A percentile compares a stretch with the other conserved stretches of the same genome.
Evolutionary conservation across 2,888 invertebrate genomes (phyloP).

Genomic region (Pristionchus exspectatus): DNA sequence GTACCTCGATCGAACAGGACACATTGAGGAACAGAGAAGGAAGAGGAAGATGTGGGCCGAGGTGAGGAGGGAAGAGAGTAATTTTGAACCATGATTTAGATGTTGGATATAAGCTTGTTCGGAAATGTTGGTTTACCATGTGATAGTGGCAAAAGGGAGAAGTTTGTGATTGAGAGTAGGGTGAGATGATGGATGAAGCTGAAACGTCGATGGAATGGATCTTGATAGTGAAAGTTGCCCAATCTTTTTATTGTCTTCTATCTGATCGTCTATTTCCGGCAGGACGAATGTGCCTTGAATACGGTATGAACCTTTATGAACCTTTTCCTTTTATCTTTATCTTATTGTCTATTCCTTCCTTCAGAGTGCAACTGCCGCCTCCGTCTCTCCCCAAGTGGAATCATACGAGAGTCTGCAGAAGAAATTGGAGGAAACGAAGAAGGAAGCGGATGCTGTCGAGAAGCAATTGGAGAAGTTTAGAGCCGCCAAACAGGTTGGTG

Average conservation of each 20-base stretch:
- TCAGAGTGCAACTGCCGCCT: conserved; percentile 55
- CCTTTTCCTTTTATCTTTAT: background rate
- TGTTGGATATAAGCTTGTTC: background rate
- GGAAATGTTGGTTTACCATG: too few relatives aligned
- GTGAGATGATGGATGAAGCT: background rate
- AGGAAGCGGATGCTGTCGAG: conserved; percentile 62
- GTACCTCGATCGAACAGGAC: conserved; percentile 94
- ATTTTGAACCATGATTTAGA: background rate
- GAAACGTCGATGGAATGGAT: too few relatives aligned
- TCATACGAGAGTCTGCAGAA: conserved; percentile 65
- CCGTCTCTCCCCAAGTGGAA: conserved; percentile 58
- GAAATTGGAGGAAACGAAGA: conserved; percentile 62
- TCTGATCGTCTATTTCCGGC: too few relatives aligned
- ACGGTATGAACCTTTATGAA: too few relatives aligned
- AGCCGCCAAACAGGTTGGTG: conserved; percentile 45
- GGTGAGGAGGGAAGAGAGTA: conserved; percentile 54
- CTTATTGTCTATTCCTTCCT: background rate
- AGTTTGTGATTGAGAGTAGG: background rate
- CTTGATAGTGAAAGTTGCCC: too few relatives aligned
- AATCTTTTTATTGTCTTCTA: too few relatives aligned
- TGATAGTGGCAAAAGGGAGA: too few relatives aligned
- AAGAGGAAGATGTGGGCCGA: conserved; percentile 84
- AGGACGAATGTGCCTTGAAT: too few relatives aligned
- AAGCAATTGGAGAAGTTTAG: conserved; percentile 61
- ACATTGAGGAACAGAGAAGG: conserved; percentile 90